Percentiles rank a stretch among this genome's conserved stretches.
These are phyloP conservation scores for Anas platyrhynchos DNA, from an alignment of 2,113 vertebrate species.

Conservation along the genomic window DNA sequence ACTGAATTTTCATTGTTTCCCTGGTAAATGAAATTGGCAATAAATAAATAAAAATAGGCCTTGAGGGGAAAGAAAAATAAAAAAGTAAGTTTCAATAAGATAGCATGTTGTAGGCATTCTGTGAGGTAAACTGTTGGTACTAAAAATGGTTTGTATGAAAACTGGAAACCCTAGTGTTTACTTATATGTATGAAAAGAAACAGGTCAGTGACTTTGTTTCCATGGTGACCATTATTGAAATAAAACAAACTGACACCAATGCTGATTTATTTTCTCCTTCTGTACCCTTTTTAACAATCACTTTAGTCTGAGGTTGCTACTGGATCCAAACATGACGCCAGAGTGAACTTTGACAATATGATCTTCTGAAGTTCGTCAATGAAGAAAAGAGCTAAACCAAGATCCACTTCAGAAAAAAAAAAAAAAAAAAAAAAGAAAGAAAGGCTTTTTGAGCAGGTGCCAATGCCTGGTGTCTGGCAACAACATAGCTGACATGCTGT, in stretches of 20 bases:
- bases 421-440: too few relatives aligned
- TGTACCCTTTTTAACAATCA: slow-evolving; percentile 32
- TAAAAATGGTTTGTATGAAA: slow-evolving; percentile 24
- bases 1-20: neutral
- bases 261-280: slow-evolving; percentile 60
- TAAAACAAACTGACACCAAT: slow-evolving; percentile 71
- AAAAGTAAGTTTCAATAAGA: neutral
- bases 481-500: neutral
- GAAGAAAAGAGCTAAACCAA: neutral
- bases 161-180: slow-evolving; percentile 65
- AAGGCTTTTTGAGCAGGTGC: neutral
- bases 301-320: slow-evolving; percentile 10
- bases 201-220: slow-evolving; percentile 78
- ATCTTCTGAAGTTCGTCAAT: slow-evolving; percentile 6
- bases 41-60: neutral
- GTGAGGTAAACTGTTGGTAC: slow-evolving; percentile 14
- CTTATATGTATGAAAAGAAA: slow-evolving; percentile 70
- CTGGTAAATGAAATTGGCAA: neutral
- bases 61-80: neutral
- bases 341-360: neutral
- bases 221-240: slow-evolving; percentile 78
- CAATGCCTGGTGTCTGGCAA: neutral
- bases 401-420: neutral
- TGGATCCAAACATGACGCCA: slow-evolving; percentile 29
- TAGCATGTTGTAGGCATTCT: neutral